phyloP scores from a whole-genome alignment of 2,797 vertebrate species.

The Antennarius maculatus region DNA sequence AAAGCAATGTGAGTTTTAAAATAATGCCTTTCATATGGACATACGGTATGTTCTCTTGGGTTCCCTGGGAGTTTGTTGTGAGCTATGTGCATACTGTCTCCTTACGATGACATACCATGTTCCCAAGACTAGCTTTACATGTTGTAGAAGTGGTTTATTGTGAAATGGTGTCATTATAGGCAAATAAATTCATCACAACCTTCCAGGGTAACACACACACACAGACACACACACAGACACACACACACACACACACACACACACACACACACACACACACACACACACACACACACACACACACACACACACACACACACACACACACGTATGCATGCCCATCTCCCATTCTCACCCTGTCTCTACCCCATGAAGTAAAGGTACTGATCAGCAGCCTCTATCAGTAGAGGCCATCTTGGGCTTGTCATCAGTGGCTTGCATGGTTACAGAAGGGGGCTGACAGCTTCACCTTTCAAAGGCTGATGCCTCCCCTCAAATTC shows the following conservation, averaged over 20 bases:
- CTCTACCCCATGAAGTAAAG: slow-evolving; percentile 68
- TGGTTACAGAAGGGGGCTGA: slow-evolving; percentile 68
- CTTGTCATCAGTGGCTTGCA: slow-evolving; percentile 78
- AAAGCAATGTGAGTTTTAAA: no score
- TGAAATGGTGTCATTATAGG: slow-evolving; percentile 5
- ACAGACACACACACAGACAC: slow-evolving; percentile 18
- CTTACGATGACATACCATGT: background rate
- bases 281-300: background rate
- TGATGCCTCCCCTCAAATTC: slow-evolving; percentile 69
- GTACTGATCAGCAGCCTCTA: slow-evolving; percentile 80
- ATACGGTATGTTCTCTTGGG: no score
- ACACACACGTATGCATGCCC: slow-evolving; percentile 1
- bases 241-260: slow-evolving; percentile 18
- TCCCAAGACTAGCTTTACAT: background rate
- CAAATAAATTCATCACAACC: slow-evolving; percentile 1
- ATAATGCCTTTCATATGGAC: no score
- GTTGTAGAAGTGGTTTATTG: background rate
- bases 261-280: slow-evolving; percentile 20
- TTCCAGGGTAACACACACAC: slow-evolving; percentile 13
- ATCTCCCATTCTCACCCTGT: slow-evolving; percentile 26
- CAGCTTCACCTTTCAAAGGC: slow-evolving; percentile 78
- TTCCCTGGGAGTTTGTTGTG: slow-evolving; percentile 3
- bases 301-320: slow-evolving; percentile 11
- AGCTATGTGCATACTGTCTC: background rate
- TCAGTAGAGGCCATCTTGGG: slow-evolving; percentile 80